A percentile compares a stretch with the other conserved stretches of the same genome.
Conservation (phyloP, 2,888 invertebrate genomes). For the Merodon equestris region DNA sequence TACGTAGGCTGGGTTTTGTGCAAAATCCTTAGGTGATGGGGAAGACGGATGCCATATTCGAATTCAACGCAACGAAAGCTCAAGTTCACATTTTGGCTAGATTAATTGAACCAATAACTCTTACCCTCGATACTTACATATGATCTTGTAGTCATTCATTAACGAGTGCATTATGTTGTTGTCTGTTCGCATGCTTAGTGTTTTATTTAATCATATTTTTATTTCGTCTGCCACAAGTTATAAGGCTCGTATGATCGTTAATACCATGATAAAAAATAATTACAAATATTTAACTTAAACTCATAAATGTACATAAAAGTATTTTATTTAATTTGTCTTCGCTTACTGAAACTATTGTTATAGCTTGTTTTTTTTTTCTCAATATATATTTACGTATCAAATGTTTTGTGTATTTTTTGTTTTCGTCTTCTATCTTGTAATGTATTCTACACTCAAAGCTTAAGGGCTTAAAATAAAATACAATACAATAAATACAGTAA, state of each 20-base stretch:
- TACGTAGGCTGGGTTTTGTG: too few relatives aligned
- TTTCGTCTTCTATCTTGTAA: constrained; percentile 38
- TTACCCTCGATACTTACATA: constrained; percentile 30
- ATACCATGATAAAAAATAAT: constrained; percentile 64
- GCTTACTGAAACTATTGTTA: constrained; percentile 56
- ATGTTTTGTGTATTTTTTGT: constrained; percentile 7
- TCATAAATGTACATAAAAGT: constrained; percentile 60
- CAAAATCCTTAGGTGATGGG: too few relatives aligned
- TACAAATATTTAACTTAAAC: constrained; percentile 64
- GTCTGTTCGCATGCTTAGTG: not conserved
- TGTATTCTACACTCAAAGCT: constrained; percentile 50
- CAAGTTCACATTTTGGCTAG: too few relatives aligned
- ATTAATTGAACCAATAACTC: not conserved
- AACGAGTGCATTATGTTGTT: constrained; percentile 44
- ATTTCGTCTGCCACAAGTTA: constrained; percentile 56
- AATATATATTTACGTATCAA: constrained; percentile 34
- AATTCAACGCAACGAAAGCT: too few relatives aligned
- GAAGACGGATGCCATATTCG: too few relatives aligned
- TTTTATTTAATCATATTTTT: constrained; percentile 13
- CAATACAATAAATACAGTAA: constrained; percentile 57
- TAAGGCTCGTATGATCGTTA: constrained; percentile 60
- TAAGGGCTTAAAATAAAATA: constrained; percentile 56
- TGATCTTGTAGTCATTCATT: constrained; percentile 42
- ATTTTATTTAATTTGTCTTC: constrained; percentile 37
- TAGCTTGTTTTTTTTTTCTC: constrained; percentile 28